Conservation (phyloP, 2,797 vertebrate species). For the Xyrichtys novacula region DNA sequence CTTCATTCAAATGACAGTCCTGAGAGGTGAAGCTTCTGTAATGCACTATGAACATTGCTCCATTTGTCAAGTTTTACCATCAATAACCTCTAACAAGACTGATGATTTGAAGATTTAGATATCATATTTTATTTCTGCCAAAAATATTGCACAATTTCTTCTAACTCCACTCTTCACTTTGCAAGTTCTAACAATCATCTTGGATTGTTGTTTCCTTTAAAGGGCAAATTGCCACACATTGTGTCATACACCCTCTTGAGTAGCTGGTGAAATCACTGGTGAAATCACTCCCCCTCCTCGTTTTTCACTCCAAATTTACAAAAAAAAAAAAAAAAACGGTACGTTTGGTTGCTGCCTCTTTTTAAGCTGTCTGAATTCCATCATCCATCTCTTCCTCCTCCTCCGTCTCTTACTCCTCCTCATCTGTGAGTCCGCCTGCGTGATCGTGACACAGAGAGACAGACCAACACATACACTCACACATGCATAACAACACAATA, state of each 20-base stretch:
- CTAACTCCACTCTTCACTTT: too few relatives aligned
- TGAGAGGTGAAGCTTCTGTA: too few relatives aligned
- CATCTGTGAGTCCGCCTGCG: slow-evolving; percentile 39
- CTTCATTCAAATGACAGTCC: too few relatives aligned
- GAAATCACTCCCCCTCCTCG: slow-evolving; percentile 65
- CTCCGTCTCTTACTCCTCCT: slow-evolving; percentile 74
- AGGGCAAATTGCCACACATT: slow-evolving; percentile 30
- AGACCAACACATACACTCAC: slow-evolving; percentile 31
- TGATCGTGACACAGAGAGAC: slow-evolving; percentile 50
- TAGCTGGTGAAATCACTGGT: slow-evolving; percentile 53
- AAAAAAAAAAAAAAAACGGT: slow-evolving; percentile 53
- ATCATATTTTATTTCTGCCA: too few relatives aligned
- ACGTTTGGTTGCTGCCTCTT: slow-evolving; percentile 54
- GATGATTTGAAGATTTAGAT: too few relatives aligned
- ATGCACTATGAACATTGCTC: too few relatives aligned
- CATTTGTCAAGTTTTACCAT: too few relatives aligned
- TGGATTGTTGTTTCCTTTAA: slow-evolving; percentile 4
- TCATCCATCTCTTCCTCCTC: slow-evolving; percentile 75
- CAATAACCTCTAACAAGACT: too few relatives aligned
- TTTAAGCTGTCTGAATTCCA: slow-evolving; percentile 73
- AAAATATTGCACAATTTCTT: too few relatives aligned
- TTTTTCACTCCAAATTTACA: slow-evolving; percentile 64
- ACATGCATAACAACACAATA: slow-evolving; percentile 27
- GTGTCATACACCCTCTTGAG: slow-evolving; percentile 36
- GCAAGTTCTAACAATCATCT: too few relatives aligned